Base-by-base conservation (phyloP, 2,113 vertebrate species). In the Atrichornis clamosus region DNA sequence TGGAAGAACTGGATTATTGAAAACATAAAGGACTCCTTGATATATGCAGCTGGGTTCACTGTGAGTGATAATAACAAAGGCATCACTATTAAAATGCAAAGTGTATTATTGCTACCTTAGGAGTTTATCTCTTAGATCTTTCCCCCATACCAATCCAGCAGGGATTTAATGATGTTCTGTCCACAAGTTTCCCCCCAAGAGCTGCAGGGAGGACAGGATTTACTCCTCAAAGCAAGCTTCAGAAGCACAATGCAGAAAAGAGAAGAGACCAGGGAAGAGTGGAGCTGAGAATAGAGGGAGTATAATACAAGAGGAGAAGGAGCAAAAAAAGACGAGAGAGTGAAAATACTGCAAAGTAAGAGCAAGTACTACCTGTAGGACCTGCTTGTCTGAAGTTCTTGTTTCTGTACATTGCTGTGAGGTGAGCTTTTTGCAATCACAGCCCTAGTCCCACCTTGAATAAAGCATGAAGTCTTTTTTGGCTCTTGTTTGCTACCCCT, bases 161-260 rank as follows among this genome's bases (percentile, higher is more conserved):
- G 87, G 78, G 84, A 92, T 93, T 95, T 95, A 96, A 96, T 89
- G 87, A 94, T 94, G 89, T 60, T 95, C 81, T 78, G 89, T 80
- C 89, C 91, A 60, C 21, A 63, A 70, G 47, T 59, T 68, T 78
- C 49, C 73, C 58, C 64, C 22, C 41, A 67, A 32, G 58, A 92
- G 62, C 93, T 72, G 81, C 46, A 0, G 89, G 93, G 83, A 95
- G 49, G 73, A 74, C 52, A 64, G 60, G 77, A 75, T 95, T 89
- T 91, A 68, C 76, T 87, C 17, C 72, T 92, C 64, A 95, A 95
- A 96, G 93, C 42, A 74, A 81, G 21, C 52, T 86, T 96, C 89
- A 92, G 91, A 95, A 73, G 32, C 62, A 62, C 49, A 72, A 16
- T n/a, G 73, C 26, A 69, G 59, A 67, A 80, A 63, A 88, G 39